phyloP scores from a whole-genome alignment of 2,888 invertebrate species.

The Schizaphis graminum region DNA sequence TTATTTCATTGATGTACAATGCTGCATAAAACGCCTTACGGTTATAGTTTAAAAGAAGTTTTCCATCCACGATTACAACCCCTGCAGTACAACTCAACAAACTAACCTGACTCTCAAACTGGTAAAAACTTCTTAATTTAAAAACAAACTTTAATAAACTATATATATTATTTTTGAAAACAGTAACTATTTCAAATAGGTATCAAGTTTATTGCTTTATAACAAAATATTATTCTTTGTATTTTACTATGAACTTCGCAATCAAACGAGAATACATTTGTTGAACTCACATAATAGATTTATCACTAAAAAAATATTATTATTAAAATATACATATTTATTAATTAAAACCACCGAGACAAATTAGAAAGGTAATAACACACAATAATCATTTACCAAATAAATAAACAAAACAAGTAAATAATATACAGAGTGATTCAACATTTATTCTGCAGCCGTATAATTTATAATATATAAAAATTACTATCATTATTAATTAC shows the following conservation, averaged over 20 bases:
- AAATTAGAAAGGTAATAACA: background rate
- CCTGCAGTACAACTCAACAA: background rate
- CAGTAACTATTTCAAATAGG: background rate
- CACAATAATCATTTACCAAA: background rate
- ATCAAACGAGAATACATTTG: background rate
- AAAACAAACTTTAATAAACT: background rate
- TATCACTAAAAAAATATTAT: background rate
- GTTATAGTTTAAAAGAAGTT: background rate
- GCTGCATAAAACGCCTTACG: background rate
- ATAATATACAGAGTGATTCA: background rate
- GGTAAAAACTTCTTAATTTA: background rate
- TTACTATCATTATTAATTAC: too few species aligned
- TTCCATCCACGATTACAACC: background rate
- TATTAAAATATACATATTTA: background rate
- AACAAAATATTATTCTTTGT: constrained; percentile 2
- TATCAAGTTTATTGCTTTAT: background rate
- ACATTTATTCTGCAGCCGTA: too few species aligned
- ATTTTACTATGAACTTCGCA: background rate
- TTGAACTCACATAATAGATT: background rate
- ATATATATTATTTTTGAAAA: background rate
- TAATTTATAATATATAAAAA: too few species aligned
- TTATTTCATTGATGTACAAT: background rate
- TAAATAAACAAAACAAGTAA: background rate
- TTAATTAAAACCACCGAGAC: background rate
- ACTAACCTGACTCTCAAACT: background rate